A percentile compares a stretch with the other conserved stretches of the same genome.
Conservation (phyloP, 2,888 invertebrate genomes). For the Mycalesis mineus region DNA sequence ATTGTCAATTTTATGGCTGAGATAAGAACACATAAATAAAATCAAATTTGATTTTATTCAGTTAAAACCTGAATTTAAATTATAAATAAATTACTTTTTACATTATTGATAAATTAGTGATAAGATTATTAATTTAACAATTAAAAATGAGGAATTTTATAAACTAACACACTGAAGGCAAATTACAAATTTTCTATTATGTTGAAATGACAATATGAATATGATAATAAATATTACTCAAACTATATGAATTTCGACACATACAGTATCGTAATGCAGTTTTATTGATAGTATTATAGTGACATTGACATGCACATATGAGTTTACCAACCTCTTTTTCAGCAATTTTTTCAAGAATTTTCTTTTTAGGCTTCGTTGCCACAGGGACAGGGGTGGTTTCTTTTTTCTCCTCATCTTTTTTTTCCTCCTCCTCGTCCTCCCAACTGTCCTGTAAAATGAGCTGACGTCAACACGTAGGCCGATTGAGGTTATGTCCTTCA, state of each 20-base stretch:
- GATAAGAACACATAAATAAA: no score
- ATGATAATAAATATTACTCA: slow-evolving; percentile 1
- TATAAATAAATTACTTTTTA: no score
- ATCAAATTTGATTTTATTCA: no score
- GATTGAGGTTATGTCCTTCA: slow-evolving; percentile 60
- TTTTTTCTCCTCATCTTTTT: slow-evolving; percentile 85
- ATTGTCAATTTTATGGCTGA: no score
- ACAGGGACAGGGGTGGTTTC: slow-evolving; percentile 75
- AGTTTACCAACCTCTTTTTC: slow-evolving; percentile 86
- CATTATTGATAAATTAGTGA: no score
- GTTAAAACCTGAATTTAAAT: no score
- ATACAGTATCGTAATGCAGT: neutral
- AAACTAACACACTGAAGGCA: neutral
- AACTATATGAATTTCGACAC: neutral
- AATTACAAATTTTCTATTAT: neutral
- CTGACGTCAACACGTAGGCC: slow-evolving; percentile 68
- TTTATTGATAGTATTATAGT: neutral
- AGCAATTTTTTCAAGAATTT: slow-evolving; percentile 87
- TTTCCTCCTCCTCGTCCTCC: slow-evolving; percentile 94
- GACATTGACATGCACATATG: slow-evolving; percentile 12
- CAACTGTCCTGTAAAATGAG: slow-evolving; percentile 88
- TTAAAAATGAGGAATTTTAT: neutral
- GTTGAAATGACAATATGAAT: neutral
- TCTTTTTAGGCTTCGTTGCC: slow-evolving; percentile 84
- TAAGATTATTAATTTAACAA: no score